A percentile compares a stretch with the other conserved stretches of the same genome.
phyloP scores from a whole-genome alignment of 2,113 vertebrate species.

The Ceyx margarethae region DNA sequence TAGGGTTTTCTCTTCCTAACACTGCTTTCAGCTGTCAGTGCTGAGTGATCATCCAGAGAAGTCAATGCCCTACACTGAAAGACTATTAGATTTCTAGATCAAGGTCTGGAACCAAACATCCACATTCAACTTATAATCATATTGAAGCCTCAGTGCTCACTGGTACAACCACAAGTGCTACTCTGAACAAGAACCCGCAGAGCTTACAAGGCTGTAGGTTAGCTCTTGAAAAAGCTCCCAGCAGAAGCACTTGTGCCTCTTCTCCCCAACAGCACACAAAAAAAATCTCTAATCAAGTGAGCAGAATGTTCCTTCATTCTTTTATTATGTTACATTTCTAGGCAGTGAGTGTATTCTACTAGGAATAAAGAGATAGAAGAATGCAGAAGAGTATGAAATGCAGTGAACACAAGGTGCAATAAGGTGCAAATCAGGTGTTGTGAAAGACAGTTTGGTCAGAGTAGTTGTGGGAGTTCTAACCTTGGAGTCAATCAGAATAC shows the following conservation, averaged over 20 bases:
- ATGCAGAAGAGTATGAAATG: background rate
- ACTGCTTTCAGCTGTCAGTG: background rate
- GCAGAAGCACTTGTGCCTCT: background rate
- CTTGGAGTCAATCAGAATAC: background rate
- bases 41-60: background rate
- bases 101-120: background rate
- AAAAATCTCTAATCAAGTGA: background rate
- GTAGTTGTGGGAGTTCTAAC: background rate
- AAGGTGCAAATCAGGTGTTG: background rate
- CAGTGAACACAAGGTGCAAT: background rate
- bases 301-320: background rate
- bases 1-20: background rate
- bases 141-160: background rate
- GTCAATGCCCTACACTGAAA: background rate
- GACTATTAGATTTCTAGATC: background rate
- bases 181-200: background rate
- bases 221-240: background rate
- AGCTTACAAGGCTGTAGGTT: background rate
- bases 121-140: background rate
- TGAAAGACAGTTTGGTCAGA: background rate
- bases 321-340: background rate
- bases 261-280: background rate
- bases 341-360: background rate
- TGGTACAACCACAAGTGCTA: background rate
- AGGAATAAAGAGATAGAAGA: background rate